Conservation (phyloP, 2,113 vertebrate species). For the Geococcyx californianus region DNA sequence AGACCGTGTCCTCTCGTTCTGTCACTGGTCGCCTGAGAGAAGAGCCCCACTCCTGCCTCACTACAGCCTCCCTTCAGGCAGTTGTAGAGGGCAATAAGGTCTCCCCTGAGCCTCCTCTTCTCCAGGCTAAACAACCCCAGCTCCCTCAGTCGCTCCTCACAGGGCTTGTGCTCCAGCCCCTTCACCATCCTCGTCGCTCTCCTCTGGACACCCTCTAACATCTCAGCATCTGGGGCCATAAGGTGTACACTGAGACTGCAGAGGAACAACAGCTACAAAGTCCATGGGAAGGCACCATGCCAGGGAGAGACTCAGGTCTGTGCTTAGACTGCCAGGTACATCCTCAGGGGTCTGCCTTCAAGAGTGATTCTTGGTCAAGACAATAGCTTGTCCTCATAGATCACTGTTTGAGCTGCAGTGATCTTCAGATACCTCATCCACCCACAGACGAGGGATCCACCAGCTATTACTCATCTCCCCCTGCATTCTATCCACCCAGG, state of each 20-base stretch:
- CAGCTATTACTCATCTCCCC: accelerated
- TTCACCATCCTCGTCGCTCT: no score
- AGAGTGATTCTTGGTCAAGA: background rate
- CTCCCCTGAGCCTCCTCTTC: no score
- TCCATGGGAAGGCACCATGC: background rate
- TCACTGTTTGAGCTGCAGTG: background rate
- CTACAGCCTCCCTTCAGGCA: no score
- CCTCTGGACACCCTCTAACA: no score
- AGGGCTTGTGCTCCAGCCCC: no score
- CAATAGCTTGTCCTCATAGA: background rate
- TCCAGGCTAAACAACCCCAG: no score
- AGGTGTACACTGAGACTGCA: background rate
- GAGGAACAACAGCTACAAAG: background rate
- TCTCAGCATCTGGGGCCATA: background rate
- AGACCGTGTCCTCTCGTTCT: no score
- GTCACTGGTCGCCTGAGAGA: no score
- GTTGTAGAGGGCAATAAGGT: no score
- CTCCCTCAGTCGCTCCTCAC: no score
- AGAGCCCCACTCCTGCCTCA: no score
- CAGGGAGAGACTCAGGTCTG: background rate
- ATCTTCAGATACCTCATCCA: background rate
- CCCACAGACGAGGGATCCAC: background rate
- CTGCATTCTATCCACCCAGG: background rate
- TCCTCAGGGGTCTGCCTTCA: background rate
- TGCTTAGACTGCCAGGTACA: background rate